Conservation (phyloP, 1,140 invertebrate genomes). For the Plodia interpunctella region DNA sequence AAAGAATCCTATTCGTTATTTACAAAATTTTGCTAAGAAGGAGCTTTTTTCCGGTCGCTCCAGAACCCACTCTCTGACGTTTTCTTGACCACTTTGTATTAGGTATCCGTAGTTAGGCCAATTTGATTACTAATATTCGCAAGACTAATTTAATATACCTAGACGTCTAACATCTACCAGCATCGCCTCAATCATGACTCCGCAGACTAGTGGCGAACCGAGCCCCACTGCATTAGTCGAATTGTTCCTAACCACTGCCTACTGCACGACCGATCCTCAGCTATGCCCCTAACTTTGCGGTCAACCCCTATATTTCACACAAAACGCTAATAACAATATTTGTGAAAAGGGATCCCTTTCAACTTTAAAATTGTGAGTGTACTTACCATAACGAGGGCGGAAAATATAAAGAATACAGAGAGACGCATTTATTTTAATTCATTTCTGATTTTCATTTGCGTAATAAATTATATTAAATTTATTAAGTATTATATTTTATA, state of each 20-base stretch:
- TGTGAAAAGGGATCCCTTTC: constrained; percentile 11
- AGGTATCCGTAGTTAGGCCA: too few species aligned
- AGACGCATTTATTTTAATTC: neutral
- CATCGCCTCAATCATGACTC: constrained; percentile 7
- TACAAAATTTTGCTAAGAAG: too few species aligned
- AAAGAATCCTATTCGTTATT: too few species aligned
- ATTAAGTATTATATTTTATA: too few species aligned
- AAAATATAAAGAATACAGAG: neutral
- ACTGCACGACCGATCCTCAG: constrained; percentile 29
- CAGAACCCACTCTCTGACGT: too few species aligned
- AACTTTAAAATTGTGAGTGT: constrained; percentile 11
- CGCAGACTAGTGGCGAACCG: constrained; percentile 19
- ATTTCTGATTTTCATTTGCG: too few species aligned
- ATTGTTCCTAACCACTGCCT: constrained; percentile 35
- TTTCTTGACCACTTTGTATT: too few species aligned
- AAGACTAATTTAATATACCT: too few species aligned
- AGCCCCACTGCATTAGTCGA: constrained; percentile 25
- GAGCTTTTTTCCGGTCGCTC: too few species aligned
- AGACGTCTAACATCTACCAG: neutral
- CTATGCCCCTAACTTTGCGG: constrained; percentile 36
- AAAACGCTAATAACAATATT: constrained; percentile 13
- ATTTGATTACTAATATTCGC: too few species aligned
- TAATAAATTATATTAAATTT: too few species aligned
- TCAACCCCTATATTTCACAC: constrained; percentile 30
- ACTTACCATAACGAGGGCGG: neutral